Percentiles rank a stretch among this genome's conserved stretches.
phyloP scores from a whole-genome alignment of 2,888 invertebrate genomes.

The Drosophila meridionalis region DNA sequence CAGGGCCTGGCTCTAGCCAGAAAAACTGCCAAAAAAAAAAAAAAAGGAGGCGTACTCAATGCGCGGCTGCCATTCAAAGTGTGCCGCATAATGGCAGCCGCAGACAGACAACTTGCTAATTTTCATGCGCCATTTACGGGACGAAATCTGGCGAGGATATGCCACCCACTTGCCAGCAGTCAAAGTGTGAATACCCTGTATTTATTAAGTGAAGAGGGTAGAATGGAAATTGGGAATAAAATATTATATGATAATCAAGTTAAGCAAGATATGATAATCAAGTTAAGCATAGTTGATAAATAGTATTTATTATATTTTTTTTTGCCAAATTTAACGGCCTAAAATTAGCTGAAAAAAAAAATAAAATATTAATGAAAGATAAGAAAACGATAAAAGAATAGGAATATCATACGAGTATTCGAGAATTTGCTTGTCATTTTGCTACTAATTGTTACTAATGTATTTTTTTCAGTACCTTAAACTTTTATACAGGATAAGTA shows the following conservation, averaged over 20 bases:
- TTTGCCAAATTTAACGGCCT: no score
- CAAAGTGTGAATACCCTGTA: conserved; percentile 28
- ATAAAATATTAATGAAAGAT: not conserved
- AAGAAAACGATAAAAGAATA: not conserved
- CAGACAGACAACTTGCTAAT: conserved; percentile 80
- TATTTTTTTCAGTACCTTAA: not conserved
- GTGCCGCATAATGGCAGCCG: conserved; percentile 75
- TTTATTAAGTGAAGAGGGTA: not conserved
- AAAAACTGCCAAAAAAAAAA: conserved; percentile 27
- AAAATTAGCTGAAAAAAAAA: no score
- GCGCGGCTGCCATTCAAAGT: conserved; percentile 65
- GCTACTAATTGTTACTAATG: no score
- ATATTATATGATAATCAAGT: no score
- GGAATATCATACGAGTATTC: no score
- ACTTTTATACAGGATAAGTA: not conserved
- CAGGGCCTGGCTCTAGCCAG: not conserved
- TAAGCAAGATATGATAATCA: no score
- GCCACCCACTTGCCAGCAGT: conserved; percentile 44
- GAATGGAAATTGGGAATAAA: no score
- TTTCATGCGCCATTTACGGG: conserved; percentile 83
- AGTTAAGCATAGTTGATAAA: not conserved
- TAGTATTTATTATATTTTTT: no score
- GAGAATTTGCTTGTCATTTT: no score
- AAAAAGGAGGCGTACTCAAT: conserved; percentile 23
- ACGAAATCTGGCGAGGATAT: conserved; percentile 33